A percentile compares a stretch with the other conserved stretches of the same genome.
These are phyloP conservation scores for Eulemur macaco DNA, from an alignment of 2,113 vertebrate genomes.

Conservation along the genomic window DNA sequence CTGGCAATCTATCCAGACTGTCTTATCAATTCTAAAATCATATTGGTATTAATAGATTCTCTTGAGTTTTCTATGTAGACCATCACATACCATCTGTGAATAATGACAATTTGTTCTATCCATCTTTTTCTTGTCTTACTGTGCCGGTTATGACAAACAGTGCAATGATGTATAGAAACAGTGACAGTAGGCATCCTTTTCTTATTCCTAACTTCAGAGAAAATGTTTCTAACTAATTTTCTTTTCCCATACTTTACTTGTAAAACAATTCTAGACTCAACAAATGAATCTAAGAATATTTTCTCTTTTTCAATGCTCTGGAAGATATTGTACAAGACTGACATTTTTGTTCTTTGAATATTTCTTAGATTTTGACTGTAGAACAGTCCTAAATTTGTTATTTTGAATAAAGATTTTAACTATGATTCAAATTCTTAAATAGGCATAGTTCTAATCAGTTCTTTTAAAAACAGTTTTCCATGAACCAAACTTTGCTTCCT, in stretches of 20 bases:
- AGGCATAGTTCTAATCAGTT: not conserved
- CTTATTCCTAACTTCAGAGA: slow-evolving; percentile 23
- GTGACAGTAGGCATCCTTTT: not conserved
- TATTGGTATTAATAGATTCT: not conserved
- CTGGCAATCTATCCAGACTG: not conserved
- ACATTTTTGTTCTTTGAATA: slow-evolving; percentile 26
- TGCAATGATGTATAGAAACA: not conserved
- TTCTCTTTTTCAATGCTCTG: slow-evolving; percentile 1
- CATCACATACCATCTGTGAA: slow-evolving; percentile 16
- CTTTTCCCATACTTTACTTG: not conserved
- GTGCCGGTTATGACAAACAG: not conserved
- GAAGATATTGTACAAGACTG: not conserved
- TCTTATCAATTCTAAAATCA: slow-evolving; percentile 36
- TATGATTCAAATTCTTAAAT: slow-evolving; percentile 1
- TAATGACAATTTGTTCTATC: not conserved
- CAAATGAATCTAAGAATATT: slow-evolving; percentile 1
- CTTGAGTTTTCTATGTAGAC: not conserved
- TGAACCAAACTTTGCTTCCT: not conserved
- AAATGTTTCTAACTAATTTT: slow-evolving; percentile 21
- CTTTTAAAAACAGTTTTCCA: not conserved
- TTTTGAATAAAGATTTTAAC: slow-evolving; percentile 37
- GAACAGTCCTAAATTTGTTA: slow-evolving; percentile 11
- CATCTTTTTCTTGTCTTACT: not conserved
- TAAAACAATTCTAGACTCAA: slow-evolving; percentile 1
- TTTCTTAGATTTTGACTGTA: not conserved